phyloP scores from a whole-genome alignment of 92 coral and sea anemone genomes.

The Actinostola sp. region DNA sequence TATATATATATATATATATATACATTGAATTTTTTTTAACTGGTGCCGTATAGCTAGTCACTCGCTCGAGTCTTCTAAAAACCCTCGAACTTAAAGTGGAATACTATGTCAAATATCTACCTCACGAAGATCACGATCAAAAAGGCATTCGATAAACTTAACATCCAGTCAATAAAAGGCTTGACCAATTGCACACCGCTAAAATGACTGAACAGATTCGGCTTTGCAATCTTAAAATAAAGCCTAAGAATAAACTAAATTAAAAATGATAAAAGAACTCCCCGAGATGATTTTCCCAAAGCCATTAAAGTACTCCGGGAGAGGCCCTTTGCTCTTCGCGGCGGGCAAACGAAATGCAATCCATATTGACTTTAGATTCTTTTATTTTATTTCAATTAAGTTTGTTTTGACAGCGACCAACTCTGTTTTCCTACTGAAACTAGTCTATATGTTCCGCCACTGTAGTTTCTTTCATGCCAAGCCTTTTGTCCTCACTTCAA shows the following conservation, averaged over 20 bases:
- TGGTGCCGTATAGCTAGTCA: no score
- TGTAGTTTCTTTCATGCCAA: neutral
- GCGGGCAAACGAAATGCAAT: constrained; percentile 11
- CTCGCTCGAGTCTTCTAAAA: no score
- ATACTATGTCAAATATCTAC: neutral
- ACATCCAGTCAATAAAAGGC: no score
- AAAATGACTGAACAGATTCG: neutral
- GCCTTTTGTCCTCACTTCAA: neutral
- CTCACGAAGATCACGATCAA: no score
- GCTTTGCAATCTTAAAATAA: neutral
- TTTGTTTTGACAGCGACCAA: constrained; percentile 18
- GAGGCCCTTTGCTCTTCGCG: constrained; percentile 5
- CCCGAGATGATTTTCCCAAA: constrained; percentile 6
- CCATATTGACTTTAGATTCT: constrained; percentile 7
- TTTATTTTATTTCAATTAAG: constrained; percentile 21
- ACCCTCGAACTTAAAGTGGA: neutral
- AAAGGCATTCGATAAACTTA: no score
- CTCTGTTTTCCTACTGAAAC: neutral
- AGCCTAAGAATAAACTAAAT: neutral
- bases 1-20: no score
- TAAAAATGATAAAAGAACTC: neutral
- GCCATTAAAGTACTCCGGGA: neutral
- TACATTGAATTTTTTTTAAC: no score
- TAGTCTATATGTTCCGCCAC: neutral
- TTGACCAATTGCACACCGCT: no score